These are phyloP conservation scores for Dryas iulia DNA, from an alignment of 1,140 invertebrate species.

Conservation along the genomic window DNA sequence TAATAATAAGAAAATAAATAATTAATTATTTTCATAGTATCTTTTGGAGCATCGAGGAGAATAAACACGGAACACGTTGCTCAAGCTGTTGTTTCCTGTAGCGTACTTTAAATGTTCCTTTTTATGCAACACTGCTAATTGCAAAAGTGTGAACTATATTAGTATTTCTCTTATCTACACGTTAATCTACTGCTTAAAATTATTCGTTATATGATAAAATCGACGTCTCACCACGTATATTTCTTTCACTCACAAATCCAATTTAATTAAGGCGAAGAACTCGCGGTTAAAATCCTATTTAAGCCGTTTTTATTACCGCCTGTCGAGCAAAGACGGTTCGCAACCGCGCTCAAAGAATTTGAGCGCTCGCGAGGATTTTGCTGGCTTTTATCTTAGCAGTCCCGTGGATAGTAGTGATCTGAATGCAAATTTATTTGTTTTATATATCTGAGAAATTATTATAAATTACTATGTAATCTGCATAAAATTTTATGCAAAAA, in stretches of 20 bases:
- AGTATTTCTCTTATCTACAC: neutral
- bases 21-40: neutral
- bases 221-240: conserved; percentile 78
- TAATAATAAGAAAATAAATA: conserved; percentile 3
- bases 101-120: conserved; percentile 39
- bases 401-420: conserved; percentile 65
- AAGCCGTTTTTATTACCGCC: conserved; percentile 79
- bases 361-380: conserved; percentile 68
- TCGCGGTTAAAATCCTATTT: conserved; percentile 80
- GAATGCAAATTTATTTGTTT: conserved; percentile 69
- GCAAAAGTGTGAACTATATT: conserved; percentile 5
- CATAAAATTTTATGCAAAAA: neutral
- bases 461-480: neutral
- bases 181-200: conserved; percentile 14
- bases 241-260: conserved; percentile 78
- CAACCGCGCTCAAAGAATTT: conserved; percentile 73
- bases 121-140: conserved; percentile 35
- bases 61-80: conserved; percentile 36
- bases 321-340: conserved; percentile 74
- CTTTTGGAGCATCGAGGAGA: neutral
- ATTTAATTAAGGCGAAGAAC: conserved; percentile 80
- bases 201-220: conserved; percentile 58
- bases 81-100: conserved; percentile 65
- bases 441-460: conserved; percentile 9
- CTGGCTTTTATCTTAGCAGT: conserved; percentile 70